Evolutionary conservation across 1,140 invertebrate species (phyloP).

Genomic region (Aphaenogaster floridana): DNA sequence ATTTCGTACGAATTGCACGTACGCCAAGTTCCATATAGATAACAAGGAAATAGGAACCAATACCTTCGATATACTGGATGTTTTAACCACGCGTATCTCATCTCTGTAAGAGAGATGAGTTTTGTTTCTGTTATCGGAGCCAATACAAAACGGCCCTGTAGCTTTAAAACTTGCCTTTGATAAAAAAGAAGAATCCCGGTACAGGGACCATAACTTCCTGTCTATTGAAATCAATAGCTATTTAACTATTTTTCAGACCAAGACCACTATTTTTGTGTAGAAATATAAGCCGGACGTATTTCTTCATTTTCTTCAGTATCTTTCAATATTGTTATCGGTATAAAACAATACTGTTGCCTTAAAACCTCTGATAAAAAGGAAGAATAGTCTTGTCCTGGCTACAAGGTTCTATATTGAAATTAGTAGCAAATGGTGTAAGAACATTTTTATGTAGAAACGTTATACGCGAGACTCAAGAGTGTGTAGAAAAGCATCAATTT

Average conservation of each 20-base stretch:
- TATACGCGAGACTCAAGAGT: neutral
- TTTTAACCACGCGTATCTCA: neutral
- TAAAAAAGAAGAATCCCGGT: too few species aligned
- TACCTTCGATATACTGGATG: neutral
- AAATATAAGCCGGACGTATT: neutral
- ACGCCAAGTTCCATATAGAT: conserved; percentile 46
- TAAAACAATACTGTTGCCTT: neutral
- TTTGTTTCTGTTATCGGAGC: too few species aligned
- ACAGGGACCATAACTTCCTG: too few species aligned
- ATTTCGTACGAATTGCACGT: conserved; percentile 73
- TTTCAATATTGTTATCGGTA: neutral
- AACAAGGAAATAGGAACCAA: neutral
- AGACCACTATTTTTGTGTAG: too few species aligned
- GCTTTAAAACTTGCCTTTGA: too few species aligned
- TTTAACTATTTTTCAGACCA: too few species aligned
- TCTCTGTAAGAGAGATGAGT: neutral
- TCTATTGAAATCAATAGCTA: too few species aligned
- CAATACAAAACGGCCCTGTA: too few species aligned
- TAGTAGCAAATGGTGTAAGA: too few species aligned
- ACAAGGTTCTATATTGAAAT: neutral
- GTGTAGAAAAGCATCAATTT: neutral
- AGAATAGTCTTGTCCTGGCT: neutral
- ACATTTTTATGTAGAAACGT: neutral
- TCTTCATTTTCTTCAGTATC: conserved; percentile 29
- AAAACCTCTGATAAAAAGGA: neutral